Evolutionary conservation across 2,113 vertebrate genomes (phyloP).

Genomic region (Cynopterus brachyotis): DNA sequence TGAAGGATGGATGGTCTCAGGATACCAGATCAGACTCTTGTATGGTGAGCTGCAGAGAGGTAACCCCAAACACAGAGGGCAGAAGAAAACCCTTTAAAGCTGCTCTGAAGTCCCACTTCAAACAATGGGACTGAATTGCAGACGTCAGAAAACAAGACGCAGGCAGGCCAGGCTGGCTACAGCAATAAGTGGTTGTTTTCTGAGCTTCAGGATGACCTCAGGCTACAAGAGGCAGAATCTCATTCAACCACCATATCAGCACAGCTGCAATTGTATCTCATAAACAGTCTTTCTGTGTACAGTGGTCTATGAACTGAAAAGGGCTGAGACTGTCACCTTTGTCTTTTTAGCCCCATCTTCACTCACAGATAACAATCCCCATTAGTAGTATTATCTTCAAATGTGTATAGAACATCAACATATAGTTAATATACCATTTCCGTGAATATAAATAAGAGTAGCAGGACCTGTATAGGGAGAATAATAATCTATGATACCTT

Average conservation of each 20-base stretch:
- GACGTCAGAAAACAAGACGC: conserved; percentile 70
- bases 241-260: conserved; percentile 32
- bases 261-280: conserved; percentile 62
- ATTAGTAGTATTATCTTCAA: conserved; percentile 72
- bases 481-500: conserved; percentile 69
- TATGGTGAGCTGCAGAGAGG: conserved; percentile 42
- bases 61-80: conserved; percentile 58
- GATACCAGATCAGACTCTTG: conserved; percentile 59
- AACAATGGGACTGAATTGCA: conserved; percentile 61
- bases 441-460: conserved; percentile 60
- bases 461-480: conserved; percentile 31
- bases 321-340: conserved; percentile 15
- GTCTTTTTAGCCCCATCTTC: conserved; percentile 58
- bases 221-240: conserved; percentile 47
- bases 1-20: conserved; percentile 71
- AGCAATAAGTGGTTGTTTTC: conserved; percentile 65
- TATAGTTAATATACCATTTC: conserved; percentile 58
- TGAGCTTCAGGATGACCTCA: conserved; percentile 58
- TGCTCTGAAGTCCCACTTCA: conserved; percentile 62
- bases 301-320: conserved; percentile 37
- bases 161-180: conserved; percentile 41
- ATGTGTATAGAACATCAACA: conserved; percentile 46
- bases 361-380: conserved; percentile 67
- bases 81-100: conserved; percentile 71
- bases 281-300: conserved; percentile 51